Percentiles rank a stretch among this genome's conserved stretches.
phyloP scores from a whole-genome alignment of 1,140 invertebrate genomes.

The Mya arenaria region DNA sequence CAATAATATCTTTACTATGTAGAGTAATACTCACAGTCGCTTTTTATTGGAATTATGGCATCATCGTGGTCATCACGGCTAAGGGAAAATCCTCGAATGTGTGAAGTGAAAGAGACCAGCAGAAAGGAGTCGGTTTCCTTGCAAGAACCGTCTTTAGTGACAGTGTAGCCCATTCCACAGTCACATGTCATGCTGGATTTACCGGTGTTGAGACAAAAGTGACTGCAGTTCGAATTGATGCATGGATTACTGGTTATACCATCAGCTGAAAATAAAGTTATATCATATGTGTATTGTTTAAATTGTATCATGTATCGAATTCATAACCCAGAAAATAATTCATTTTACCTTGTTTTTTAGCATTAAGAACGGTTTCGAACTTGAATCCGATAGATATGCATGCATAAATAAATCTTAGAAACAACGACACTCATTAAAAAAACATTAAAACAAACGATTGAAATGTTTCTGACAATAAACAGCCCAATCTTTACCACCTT shows the following conservation, averaged over 20 bases:
- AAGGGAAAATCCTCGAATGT: slow-evolving; percentile 90
- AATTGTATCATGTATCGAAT: neutral
- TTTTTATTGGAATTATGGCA: slow-evolving; percentile 96
- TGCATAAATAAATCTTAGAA: no score
- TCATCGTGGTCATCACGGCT: slow-evolving; percentile 88
- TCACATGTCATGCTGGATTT: slow-evolving; percentile 87
- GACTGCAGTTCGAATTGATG: slow-evolving; percentile 95
- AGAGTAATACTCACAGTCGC: slow-evolving; percentile 58
- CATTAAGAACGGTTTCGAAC: slow-evolving; percentile 38
- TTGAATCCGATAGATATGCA: slow-evolving; percentile 64
- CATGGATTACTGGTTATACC: slow-evolving; percentile 84
- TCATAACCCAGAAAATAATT: neutral
- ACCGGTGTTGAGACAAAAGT: slow-evolving; percentile 93
- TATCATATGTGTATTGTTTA: neutral
- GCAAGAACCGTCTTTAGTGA: slow-evolving; percentile 26
- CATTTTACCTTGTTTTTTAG: neutral
- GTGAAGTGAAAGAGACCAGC: slow-evolving; percentile 93
- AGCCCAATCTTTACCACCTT: no score
- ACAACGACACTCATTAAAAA: no score
- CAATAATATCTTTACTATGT: neutral
- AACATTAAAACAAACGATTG: no score
- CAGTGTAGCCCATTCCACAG: slow-evolving; percentile 92
- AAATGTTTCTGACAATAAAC: no score
- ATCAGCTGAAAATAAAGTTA: neutral
- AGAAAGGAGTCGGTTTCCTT: slow-evolving; percentile 89